Evolutionary conservation across 2,797 vertebrate species (phyloP).

Genomic region (Dendrocincla fuliginosa): DNA sequence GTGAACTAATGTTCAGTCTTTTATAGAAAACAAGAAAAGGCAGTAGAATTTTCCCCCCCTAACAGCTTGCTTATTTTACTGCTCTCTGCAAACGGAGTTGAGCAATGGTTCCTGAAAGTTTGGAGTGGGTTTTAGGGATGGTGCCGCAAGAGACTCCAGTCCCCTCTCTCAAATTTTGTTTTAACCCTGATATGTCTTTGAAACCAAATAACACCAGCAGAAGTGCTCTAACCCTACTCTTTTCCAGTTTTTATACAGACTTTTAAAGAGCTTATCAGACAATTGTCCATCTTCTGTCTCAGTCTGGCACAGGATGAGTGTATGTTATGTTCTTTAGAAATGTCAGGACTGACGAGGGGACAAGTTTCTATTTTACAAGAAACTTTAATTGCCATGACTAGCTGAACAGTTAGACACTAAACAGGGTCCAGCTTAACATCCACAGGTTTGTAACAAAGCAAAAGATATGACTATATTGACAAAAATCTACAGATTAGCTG

Average conservation of each 20-base stretch:
- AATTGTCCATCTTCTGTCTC: neutral
- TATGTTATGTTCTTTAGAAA: neutral
- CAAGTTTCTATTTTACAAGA: neutral
- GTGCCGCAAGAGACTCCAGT: neutral
- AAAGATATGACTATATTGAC: neutral
- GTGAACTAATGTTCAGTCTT: constrained; percentile 10
- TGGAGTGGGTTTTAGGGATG: neutral
- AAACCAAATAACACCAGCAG: neutral
- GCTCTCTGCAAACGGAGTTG: neutral
- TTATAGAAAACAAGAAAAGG: neutral
- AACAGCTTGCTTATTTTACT: neutral
- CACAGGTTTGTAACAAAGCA: neutral
- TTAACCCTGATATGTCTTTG: neutral
- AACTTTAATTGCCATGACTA: rapidly evolving
- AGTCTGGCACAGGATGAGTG: neutral
- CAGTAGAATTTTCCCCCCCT: neutral
- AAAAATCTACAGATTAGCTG: neutral
- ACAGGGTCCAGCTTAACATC: neutral
- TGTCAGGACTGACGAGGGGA: neutral
- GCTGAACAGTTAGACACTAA: neutral
- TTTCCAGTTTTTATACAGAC: neutral
- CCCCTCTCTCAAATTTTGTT: neutral
- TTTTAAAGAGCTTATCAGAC: neutral
- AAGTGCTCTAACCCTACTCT: neutral
- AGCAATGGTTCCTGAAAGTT: neutral